Evolutionary conservation across 2,797 vertebrate species (phyloP).

Genomic region (Poeciliopsis gracilis): DNA sequence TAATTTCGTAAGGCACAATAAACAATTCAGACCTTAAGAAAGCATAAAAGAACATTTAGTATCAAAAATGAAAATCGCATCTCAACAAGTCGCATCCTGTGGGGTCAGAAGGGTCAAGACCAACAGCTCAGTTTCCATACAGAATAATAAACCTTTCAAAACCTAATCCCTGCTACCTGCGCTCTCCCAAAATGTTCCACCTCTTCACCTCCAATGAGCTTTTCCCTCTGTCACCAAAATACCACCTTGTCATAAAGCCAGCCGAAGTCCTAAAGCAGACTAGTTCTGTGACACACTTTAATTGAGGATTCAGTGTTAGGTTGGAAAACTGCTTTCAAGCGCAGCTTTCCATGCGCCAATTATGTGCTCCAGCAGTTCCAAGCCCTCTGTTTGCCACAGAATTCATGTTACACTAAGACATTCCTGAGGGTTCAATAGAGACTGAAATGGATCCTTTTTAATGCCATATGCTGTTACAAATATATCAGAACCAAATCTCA

Average conservation of each 20-base stretch:
- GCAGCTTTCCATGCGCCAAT: constrained; percentile 79
- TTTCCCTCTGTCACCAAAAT: constrained; percentile 64
- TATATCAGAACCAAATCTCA: constrained; percentile 83
- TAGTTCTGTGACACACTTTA: constrained; percentile 81
- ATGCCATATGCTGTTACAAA: constrained; percentile 76
- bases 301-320: constrained; percentile 81
- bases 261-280: constrained; percentile 80
- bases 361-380: constrained; percentile 82
- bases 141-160: constrained; percentile 53
- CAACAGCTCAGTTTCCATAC: constrained; percentile 58
- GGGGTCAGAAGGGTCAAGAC: constrained; percentile 41
- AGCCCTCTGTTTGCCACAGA: constrained; percentile 76
- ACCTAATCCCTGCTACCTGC: constrained; percentile 59
- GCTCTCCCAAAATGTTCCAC: constrained; percentile 68
- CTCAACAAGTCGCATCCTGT: constrained; percentile 35
- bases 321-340: constrained; percentile 76
- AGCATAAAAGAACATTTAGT: background rate
- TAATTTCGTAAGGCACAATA: constrained; percentile 6
- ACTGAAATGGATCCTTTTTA: constrained; percentile 79
- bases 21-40: constrained; percentile 9
- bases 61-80: constrained; percentile 37
- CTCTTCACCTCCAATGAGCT: constrained; percentile 74
- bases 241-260: constrained; percentile 77
- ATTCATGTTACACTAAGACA: constrained; percentile 72
- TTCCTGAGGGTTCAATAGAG: constrained; percentile 80